These are phyloP conservation scores for Dicyrtoma fusca DNA, from an alignment of 2,888 invertebrate genomes.

Conservation along the genomic window DNA sequence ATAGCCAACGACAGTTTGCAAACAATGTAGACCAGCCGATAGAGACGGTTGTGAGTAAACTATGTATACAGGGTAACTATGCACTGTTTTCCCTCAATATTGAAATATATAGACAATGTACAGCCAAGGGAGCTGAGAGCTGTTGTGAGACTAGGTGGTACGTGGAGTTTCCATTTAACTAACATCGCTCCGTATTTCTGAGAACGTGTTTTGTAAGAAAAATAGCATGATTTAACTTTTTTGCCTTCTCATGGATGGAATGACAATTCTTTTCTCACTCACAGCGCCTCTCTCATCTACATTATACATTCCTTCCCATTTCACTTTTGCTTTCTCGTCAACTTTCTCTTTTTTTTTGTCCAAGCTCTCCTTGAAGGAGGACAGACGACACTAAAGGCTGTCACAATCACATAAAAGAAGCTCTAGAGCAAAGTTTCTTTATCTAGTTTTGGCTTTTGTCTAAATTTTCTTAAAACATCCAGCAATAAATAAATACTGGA, in stretches of 20 bases:
- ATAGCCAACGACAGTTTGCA: too few species aligned
- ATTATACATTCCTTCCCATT: constrained; percentile 45
- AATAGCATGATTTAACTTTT: constrained; percentile 45
- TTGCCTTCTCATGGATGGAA: constrained; percentile 27
- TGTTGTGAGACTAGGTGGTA: too few species aligned
- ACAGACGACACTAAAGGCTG: constrained; percentile 15
- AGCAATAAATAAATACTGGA: too few species aligned
- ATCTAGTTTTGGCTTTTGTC: too few species aligned
- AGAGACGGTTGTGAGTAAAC: too few species aligned
- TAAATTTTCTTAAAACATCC: too few species aligned
- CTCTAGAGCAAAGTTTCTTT: too few species aligned
- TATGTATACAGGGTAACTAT: too few species aligned
- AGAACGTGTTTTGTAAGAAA: constrained; percentile 31
- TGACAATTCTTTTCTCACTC: constrained; percentile 34
- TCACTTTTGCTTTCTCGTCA: constrained; percentile 22
- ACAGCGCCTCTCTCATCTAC: constrained; percentile 39
- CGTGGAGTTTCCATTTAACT: background rate
- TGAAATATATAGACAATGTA: too few species aligned
- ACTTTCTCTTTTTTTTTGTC: constrained; percentile 1
- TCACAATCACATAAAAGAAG: constrained; percentile 5
- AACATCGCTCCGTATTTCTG: background rate
- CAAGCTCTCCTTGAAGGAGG: background rate
- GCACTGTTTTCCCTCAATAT: too few species aligned
- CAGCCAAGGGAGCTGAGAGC: too few species aligned
- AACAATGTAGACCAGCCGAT: too few species aligned